Evolutionary conservation across 2,888 invertebrate species (phyloP).

Genomic region (Sminthurides aquaticus): DNA sequence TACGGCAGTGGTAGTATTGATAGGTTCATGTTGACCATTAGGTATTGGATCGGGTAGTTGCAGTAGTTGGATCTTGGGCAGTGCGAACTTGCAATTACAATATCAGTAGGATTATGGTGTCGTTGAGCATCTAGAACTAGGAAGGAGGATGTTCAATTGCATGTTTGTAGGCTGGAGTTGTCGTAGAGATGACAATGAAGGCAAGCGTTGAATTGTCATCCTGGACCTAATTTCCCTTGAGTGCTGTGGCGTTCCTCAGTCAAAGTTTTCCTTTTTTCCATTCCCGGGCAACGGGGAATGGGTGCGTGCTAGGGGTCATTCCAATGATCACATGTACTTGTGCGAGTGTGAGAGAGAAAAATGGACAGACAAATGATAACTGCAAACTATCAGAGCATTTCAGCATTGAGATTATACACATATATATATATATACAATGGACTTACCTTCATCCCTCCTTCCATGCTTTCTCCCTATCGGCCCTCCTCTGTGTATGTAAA

Average conservation of each 20-base stretch:
- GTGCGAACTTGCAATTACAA: slow-evolving; percentile 34
- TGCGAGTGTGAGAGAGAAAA: slow-evolving; percentile 9
- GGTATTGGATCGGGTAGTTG: too few relatives aligned
- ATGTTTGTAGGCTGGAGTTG: slow-evolving; percentile 32
- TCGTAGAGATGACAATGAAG: slow-evolving; percentile 29
- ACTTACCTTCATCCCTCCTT: too few relatives aligned
- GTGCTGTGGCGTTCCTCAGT: slow-evolving; percentile 42
- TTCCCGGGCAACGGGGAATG: slow-evolving; percentile 21
- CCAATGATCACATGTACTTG: slow-evolving; percentile 17
- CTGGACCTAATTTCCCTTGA: slow-evolving; percentile 44
- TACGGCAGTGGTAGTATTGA: too few relatives aligned
- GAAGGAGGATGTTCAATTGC: slow-evolving; percentile 19
- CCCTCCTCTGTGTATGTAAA: too few relatives aligned
- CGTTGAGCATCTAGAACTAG: slow-evolving; percentile 8
- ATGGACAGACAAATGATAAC: slow-evolving; percentile 31
- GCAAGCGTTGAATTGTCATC: slow-evolving; percentile 36
- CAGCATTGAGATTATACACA: too few relatives aligned
- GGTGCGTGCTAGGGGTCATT: slow-evolving; percentile 11
- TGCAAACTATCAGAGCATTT: background rate
- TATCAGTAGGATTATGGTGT: slow-evolving; percentile 22
- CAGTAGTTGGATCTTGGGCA: too few relatives aligned
- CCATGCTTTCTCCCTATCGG: too few relatives aligned
- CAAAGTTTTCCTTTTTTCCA: slow-evolving; percentile 25
- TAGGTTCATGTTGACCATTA: too few relatives aligned
- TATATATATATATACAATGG: too few relatives aligned